Evolutionary conservation across 92 coral and sea anemone species (phyloP).

Genomic region (Palythoa caribaeorum): DNA sequence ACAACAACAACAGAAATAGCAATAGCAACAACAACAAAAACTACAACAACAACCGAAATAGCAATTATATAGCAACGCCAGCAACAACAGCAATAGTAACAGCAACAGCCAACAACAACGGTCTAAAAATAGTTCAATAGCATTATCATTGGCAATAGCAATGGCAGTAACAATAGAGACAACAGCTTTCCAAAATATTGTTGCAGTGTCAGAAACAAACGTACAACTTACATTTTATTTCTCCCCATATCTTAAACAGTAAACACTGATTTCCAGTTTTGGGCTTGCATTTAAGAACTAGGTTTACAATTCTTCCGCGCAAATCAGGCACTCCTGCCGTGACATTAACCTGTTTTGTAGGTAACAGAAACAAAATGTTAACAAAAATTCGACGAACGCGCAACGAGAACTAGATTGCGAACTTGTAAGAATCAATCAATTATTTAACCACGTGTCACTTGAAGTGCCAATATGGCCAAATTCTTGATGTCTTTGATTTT

Average conservation of each 20-base stretch:
- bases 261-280: not conserved
- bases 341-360: constrained; percentile 19
- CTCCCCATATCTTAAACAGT: constrained; percentile 25
- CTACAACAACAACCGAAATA: not conserved
- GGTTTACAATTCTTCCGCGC: constrained; percentile 23
- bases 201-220: not conserved
- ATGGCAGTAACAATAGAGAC: not conserved
- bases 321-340: constrained; percentile 6
- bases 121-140: not conserved
- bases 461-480: no score
- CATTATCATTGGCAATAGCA: not conserved
- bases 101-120: not conserved
- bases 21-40: not conserved
- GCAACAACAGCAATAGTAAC: not conserved
- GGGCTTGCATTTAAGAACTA: constrained; percentile 17
- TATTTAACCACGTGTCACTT: no score
- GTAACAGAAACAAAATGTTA: not conserved
- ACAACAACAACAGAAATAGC: not conserved
- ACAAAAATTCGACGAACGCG: not conserved
- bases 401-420: not conserved
- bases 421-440: not conserved
- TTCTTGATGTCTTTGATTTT: no score
- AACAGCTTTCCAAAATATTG: no score
- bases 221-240: constrained; percentile 8
- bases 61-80: not conserved